A percentile compares a stretch with the other conserved stretches of the same genome.
These are phyloP conservation scores for Leptopilina clavipes DNA, from an alignment of 1,140 invertebrate genomes.

Conservation along the genomic window DNA sequence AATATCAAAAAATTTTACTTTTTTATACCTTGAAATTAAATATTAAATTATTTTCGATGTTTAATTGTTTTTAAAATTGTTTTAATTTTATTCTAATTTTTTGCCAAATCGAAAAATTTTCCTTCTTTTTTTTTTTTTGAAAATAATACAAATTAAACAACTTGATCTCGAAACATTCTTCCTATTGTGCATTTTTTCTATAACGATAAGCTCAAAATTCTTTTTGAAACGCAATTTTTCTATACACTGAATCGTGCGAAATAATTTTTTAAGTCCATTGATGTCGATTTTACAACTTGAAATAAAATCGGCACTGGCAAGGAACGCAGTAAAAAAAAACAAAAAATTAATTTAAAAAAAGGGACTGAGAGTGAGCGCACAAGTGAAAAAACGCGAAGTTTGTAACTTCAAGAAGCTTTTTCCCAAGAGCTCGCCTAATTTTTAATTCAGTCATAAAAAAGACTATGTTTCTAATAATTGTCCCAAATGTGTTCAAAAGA, in stretches of 20 bases:
- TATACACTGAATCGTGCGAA: slow-evolving; percentile 23
- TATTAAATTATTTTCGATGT: too few species aligned
- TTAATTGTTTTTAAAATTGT: too few species aligned
- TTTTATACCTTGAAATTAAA: too few species aligned
- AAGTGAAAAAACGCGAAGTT: background rate
- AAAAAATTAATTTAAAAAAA: background rate
- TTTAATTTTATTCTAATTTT: too few species aligned
- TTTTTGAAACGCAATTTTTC: slow-evolving; percentile 21
- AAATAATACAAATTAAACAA: too few species aligned
- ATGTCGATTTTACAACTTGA: background rate
- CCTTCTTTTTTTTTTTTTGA: background rate
- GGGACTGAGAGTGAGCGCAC: slow-evolving; percentile 34
- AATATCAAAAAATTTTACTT: too few species aligned
- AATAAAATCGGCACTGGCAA: slow-evolving; percentile 14
- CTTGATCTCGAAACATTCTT: too few species aligned
- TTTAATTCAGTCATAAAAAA: slow-evolving; percentile 13
- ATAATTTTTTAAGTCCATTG: background rate
- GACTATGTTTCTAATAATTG: slow-evolving; percentile 56
- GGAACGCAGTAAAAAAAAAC: background rate
- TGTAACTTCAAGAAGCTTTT: slow-evolving; percentile 15
- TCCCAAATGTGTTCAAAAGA: slow-evolving; percentile 71
- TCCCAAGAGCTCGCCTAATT: slow-evolving; percentile 22
- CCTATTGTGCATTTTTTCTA: background rate
- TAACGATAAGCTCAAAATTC: slow-evolving; percentile 13
- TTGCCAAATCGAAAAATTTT: too few species aligned